Conservation (phyloP, 2,113 vertebrate genomes). For the Oryzias woworae region DNA sequence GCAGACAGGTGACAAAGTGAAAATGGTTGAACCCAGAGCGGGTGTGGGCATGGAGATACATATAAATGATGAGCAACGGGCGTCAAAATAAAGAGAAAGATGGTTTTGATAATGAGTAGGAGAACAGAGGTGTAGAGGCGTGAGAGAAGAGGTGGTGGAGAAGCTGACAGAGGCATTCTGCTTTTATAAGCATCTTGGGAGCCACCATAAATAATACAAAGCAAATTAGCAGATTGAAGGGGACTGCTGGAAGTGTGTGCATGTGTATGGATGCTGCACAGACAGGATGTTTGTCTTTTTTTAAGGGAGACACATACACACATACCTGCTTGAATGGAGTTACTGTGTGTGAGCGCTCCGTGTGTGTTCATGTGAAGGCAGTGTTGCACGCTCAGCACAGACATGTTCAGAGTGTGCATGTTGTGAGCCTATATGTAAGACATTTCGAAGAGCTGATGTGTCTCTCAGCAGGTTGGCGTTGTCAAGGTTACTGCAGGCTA, state of each 20-base stretch:
- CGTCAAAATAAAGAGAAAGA: not conserved
- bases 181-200: constrained; percentile 64
- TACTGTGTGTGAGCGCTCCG: not conserved
- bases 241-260: constrained; percentile 21
- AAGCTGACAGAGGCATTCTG: constrained; percentile 66
- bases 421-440: constrained; percentile 10
- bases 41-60: not conserved
- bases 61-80: not conserved
- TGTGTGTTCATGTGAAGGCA: not conserved
- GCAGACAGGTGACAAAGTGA: constrained; percentile 19
- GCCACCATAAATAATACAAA: constrained; percentile 74
- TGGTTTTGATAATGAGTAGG: constrained; percentile 2
- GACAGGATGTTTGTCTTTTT: not conserved
- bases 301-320: not conserved
- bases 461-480: constrained; percentile 68
- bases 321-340: constrained; percentile 3
- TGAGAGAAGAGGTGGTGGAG: constrained; percentile 16
- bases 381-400: constrained; percentile 9
- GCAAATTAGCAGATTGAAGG: constrained; percentile 74
- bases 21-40: constrained; percentile 1
- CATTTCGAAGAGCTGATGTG: constrained; percentile 35
- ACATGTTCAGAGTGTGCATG: not conserved
- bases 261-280: constrained; percentile 12
- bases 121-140: constrained; percentile 5
- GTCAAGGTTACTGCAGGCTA: constrained; percentile 69